Conservation (phyloP, 2,888 invertebrate genomes). For the Sycophila texana region DNA sequence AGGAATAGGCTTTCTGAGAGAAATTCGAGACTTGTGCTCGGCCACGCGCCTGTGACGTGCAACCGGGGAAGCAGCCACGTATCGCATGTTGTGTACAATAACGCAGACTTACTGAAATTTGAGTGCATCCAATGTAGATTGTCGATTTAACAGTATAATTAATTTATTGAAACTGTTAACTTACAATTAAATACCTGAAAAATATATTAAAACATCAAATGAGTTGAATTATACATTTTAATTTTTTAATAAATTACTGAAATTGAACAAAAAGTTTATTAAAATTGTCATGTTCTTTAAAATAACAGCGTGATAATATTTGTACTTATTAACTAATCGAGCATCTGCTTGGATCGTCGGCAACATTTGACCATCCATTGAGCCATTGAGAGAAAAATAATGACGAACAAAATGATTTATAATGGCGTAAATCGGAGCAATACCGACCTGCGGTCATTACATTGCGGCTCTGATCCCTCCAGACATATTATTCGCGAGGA, state of each 20-base stretch:
- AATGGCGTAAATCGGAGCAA: constrained; percentile 70
- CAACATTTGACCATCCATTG: background rate
- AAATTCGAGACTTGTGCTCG: constrained; percentile 14
- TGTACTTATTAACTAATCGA: background rate
- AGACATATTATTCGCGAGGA: background rate
- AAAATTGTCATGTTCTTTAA: background rate
- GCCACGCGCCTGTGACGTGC: constrained; percentile 63
- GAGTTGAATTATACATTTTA: no score
- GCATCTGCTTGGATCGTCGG: background rate
- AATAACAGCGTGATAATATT: no score
- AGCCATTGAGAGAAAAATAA: constrained; percentile 60
- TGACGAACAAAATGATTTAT: constrained; percentile 69
- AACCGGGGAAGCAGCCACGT: constrained; percentile 64
- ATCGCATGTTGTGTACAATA: constrained; percentile 51
- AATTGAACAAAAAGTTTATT: background rate
- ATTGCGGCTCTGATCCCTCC: constrained; percentile 64
- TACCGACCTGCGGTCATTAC: constrained; percentile 65
- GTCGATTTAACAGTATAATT: no score
- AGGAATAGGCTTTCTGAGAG: constrained; percentile 31
- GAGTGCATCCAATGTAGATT: no score
- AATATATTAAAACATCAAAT: no score
- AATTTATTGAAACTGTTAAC: no score
- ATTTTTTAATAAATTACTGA: background rate
- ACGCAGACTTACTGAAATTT: background rate
- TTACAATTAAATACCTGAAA: no score